These are phyloP conservation scores for Centrocercus urophasianus DNA, from an alignment of 2,113 vertebrate species.

Conservation along the genomic window DNA sequence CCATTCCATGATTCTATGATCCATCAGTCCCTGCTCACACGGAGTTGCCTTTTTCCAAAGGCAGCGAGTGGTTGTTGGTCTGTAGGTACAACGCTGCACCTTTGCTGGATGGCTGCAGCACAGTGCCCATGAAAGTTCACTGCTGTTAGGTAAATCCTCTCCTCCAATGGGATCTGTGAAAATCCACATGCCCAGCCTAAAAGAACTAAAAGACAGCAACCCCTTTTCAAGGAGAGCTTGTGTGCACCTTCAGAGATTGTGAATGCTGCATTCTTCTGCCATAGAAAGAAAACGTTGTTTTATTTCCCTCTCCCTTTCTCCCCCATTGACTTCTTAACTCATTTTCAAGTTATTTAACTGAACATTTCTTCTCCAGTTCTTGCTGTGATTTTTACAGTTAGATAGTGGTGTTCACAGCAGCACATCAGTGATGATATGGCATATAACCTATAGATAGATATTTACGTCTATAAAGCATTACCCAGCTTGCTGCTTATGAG, in stretches of 20 bases:
- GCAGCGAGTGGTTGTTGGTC: neutral
- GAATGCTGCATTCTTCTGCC: neutral
- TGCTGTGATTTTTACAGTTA: neutral
- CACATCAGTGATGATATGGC: neutral
- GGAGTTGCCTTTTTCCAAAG: neutral
- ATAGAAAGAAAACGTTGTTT: neutral
- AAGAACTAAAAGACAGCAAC: neutral
- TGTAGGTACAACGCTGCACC: fast-evolving
- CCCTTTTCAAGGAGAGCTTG: neutral
- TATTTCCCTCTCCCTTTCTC: fast-evolving
- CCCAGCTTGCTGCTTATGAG: neutral
- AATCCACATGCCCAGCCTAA: neutral
- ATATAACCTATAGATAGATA: fast-evolving
- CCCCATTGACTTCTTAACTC: neutral
- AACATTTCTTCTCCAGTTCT: neutral
- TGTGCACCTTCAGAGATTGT: neutral
- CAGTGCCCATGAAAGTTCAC: neutral
- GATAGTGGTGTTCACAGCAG: neutral
- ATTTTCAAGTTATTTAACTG: neutral
- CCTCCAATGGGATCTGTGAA: neutral
- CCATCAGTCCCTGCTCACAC: fast-evolving
- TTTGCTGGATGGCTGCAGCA: neutral
- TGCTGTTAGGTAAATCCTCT: neutral
- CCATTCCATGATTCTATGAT: neutral
- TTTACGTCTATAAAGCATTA: fast-evolving